Percentiles rank a stretch among this genome's conserved stretches.
phyloP scores from a whole-genome alignment of 1,140 invertebrate genomes.

The Ctenoplectra terminalis region DNA sequence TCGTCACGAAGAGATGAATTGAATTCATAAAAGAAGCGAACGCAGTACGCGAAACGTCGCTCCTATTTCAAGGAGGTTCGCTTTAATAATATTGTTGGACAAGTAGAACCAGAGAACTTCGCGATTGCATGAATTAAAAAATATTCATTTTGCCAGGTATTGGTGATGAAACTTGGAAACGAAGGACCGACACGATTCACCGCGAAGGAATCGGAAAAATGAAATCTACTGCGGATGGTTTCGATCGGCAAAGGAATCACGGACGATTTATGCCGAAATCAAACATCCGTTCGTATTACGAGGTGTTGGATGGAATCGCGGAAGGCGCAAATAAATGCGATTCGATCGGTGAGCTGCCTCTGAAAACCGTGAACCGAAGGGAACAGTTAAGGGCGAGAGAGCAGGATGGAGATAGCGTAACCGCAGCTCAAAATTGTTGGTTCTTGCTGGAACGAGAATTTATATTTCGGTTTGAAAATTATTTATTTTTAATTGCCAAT shows the following conservation, averaged over 20 bases:
- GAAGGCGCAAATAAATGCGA: conserved; percentile 39
- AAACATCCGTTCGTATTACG: conserved; percentile 35
- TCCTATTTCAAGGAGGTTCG: no score
- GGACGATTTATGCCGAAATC: conserved; percentile 39
- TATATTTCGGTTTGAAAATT: background rate
- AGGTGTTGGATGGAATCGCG: conserved; percentile 17
- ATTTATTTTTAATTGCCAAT: background rate
- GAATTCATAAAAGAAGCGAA: conserved; percentile 10
- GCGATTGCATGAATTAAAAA: background rate
- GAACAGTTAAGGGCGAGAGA: no score
- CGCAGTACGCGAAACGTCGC: background rate
- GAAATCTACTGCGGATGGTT: background rate
- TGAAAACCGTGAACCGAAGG: background rate
- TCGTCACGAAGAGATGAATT: conserved; percentile 46
- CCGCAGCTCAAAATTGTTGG: conserved; percentile 9
- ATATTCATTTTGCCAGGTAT: background rate
- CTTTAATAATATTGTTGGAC: no score
- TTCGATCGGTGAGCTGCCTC: conserved; percentile 7
- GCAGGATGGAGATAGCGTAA: background rate
- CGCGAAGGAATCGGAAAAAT: background rate
- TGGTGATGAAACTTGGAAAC: background rate
- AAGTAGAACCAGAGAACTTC: no score
- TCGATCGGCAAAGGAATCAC: conserved; percentile 9
- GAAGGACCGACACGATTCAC: background rate
- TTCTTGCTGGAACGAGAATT: background rate